A percentile compares a stretch with the other conserved stretches of the same genome.
These are phyloP conservation scores for Zoanthus sociatus DNA, from an alignment of 92 coral and sea anemone genomes.

Conservation along the genomic window DNA sequence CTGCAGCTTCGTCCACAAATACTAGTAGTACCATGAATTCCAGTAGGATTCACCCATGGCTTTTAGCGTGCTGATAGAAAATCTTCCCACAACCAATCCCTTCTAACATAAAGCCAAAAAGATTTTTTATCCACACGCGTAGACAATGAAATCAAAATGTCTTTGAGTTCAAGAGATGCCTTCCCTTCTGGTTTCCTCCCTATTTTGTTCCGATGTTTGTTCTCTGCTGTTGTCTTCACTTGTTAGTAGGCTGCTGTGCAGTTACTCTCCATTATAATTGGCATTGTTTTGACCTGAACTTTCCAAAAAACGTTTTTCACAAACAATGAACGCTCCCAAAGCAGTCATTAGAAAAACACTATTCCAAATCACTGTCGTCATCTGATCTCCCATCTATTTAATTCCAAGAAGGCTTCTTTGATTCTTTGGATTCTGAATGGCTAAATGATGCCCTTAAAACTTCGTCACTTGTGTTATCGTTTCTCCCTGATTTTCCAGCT, in stretches of 20 bases:
- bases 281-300: slow-evolving; percentile 1
- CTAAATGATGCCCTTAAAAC: background rate
- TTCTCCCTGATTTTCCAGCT: slow-evolving; percentile 12
- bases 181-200: background rate
- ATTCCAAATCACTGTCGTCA: slow-evolving; percentile 24
- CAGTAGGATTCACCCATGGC: slow-evolving; percentile 44
- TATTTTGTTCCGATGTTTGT: background rate
- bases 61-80: slow-evolving; percentile 27
- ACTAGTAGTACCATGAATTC: slow-evolving; percentile 9
- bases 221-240: slow-evolving; percentile 1
- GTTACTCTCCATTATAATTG: background rate
- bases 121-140: background rate
- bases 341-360: slow-evolving; percentile 3
- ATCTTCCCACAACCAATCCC: slow-evolving; percentile 53
- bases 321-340: background rate
- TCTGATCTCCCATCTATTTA: background rate
- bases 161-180: slow-evolving; percentile 31
- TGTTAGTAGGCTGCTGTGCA: background rate
- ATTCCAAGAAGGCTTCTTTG: background rate
- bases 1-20: slow-evolving; percentile 49
- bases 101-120: slow-evolving; percentile 33
- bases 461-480: background rate
- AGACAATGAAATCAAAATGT: slow-evolving; percentile 1
- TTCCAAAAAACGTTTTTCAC: background rate
- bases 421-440: background rate